Conservation (phyloP, 2,888 invertebrate genomes). For the Cephus rjabovi region DNA sequence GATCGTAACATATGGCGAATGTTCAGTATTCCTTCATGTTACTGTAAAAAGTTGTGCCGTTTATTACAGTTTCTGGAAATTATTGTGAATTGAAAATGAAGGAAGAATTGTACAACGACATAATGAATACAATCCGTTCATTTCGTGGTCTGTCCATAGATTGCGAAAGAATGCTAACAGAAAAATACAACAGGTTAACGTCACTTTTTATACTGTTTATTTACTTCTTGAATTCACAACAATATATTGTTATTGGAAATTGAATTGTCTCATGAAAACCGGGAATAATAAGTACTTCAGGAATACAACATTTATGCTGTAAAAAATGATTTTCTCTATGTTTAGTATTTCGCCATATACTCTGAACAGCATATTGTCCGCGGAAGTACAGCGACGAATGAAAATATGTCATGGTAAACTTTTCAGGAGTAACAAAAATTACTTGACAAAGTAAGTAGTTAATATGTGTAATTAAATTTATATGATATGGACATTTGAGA, state of each 20-base stretch:
- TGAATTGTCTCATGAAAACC: background rate
- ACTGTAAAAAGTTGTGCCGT: background rate
- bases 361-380: slow-evolving; percentile 77
- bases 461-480: background rate
- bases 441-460: slow-evolving; percentile 69
- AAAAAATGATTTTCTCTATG: slow-evolving; percentile 32
- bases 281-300: background rate
- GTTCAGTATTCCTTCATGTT: background rate
- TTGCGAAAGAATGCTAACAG: slow-evolving; percentile 71
- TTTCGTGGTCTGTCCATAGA: slow-evolving; percentile 72
- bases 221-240: slow-evolving; percentile 20
- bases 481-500: background rate
- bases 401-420: slow-evolving; percentile 74
- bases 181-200: slow-evolving; percentile 71
- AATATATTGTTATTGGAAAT: background rate
- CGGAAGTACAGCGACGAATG: slow-evolving; percentile 75
- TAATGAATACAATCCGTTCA: slow-evolving; percentile 71
- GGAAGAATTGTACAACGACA: slow-evolving; percentile 67
- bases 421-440: slow-evolving; percentile 70
- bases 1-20: background rate
- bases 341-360: slow-evolving; percentile 72
- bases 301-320: slow-evolving; percentile 8
- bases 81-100: slow-evolving; percentile 46
- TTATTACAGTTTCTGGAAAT: background rate
- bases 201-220: slow-evolving; percentile 13